Percentiles rank a stretch among this genome's conserved stretches.
Evolutionary conservation across 2,888 invertebrate species (phyloP).

Genomic region (Ormyrus pomaceus): DNA sequence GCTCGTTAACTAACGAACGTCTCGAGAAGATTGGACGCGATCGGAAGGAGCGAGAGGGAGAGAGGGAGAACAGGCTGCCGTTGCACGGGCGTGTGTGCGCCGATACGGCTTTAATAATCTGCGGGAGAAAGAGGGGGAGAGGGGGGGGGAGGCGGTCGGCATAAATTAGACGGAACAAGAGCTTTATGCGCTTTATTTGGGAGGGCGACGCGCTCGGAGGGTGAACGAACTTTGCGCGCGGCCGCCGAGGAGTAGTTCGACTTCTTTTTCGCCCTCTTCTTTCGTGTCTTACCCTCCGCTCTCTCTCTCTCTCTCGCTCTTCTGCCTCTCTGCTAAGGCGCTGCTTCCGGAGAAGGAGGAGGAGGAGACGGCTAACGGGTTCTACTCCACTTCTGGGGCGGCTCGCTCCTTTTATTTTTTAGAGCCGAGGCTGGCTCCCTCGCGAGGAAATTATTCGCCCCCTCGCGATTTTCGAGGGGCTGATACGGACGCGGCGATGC

Average conservation of each 20-base stretch:
- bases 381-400: background rate
- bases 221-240: conserved; percentile 48
- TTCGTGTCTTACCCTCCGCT: conserved; percentile 31
- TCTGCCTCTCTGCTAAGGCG: background rate
- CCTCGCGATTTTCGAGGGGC: background rate
- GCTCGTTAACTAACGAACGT: conserved; percentile 57
- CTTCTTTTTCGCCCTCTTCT: conserved; percentile 50
- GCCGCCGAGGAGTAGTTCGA: conserved; percentile 29
- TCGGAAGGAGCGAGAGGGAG: conserved; percentile 4
- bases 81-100: background rate
- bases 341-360: background rate
- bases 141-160: background rate
- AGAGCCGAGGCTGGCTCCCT: background rate
- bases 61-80: conserved; percentile 4
- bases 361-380: background rate
- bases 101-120: conserved; percentile 44
- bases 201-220: conserved; percentile 30
- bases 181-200: conserved; percentile 59
- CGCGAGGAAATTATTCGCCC: conserved; percentile 19
- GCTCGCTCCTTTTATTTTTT: background rate
- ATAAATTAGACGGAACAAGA: conserved; percentile 40
- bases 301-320: background rate
- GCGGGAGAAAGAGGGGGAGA: background rate
- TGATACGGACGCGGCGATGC: no score
- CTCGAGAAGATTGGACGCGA: conserved; percentile 52